These are phyloP conservation scores for Leptestheria dahalacensis DNA, from an alignment of 1,140 invertebrate species.

Conservation along the genomic window DNA sequence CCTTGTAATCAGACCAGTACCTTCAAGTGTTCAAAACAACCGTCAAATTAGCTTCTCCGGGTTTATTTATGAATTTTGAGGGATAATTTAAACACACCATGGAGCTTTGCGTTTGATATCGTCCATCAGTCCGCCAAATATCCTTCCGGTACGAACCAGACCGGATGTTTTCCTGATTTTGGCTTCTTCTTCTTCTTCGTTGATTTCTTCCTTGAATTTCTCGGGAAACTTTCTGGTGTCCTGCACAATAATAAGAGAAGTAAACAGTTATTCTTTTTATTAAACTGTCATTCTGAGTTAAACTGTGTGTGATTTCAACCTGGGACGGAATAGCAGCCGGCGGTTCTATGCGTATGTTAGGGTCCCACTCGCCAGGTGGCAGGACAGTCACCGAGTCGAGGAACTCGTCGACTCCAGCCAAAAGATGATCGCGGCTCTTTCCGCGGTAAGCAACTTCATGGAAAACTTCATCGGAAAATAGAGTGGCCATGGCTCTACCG, in stretches of 20 bases:
- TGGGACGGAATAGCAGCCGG: constrained; percentile 21
- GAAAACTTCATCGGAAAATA: constrained; percentile 29
- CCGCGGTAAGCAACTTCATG: constrained; percentile 26
- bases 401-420: constrained; percentile 29
- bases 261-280: neutral
- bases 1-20: constrained; percentile 29
- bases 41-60: neutral
- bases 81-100: constrained; percentile 18
- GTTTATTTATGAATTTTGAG: too few species aligned
- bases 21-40: constrained; percentile 15
- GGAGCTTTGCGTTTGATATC: constrained; percentile 27
- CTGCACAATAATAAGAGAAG: constrained; percentile 7
- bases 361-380: constrained; percentile 30
- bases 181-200: constrained; percentile 27
- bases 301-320: constrained; percentile 14
- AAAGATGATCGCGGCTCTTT: constrained; percentile 23
- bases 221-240: constrained; percentile 20
- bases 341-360: constrained; percentile 27
- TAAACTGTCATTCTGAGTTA: neutral
- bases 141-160: constrained; percentile 18
- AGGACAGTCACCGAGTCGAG: constrained; percentile 28
- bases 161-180: constrained; percentile 23
- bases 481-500: constrained; percentile 26
- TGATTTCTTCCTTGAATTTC: constrained; percentile 19
- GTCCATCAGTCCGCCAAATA: constrained; percentile 28